Evolutionary conservation across 2,888 invertebrate genomes (phyloP), one percentile per base, ranked within the genome.

Genomic region (Margaritifera margaritifera): DNA sequence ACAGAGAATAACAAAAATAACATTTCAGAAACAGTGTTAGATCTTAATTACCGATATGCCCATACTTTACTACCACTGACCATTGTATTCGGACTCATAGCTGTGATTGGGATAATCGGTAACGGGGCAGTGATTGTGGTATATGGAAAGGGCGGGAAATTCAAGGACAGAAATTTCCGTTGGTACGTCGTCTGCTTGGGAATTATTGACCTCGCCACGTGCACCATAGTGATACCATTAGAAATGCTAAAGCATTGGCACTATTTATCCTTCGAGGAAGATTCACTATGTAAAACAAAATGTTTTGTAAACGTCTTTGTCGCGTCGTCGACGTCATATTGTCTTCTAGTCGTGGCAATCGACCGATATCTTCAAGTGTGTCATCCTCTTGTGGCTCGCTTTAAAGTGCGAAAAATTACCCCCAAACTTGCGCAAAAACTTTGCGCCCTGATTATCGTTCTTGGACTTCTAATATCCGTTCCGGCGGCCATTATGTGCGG

Each of bases 281-380:
- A 66, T n/a, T 56, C 51, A 4, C 52, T 73, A 27, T 75, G 75
- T 25, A 75, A 72, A 64, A 70, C 64, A 18, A 75, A 73, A 59
- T 76, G 73, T 42, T 76, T 76, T 62, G 69, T 73, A 22, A 76
- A 76, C 31, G 74, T 76, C 15, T 76, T 76, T 60, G 73, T 69
- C 4, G 73, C 76, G 15, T 69, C 76, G 3, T 57, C 73, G 5
- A 74, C 74, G 15, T 76, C 71, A 5, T 69, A 69, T 55, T 76
- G 76, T 61, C 54, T 76, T 11, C 27, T 71, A 1, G 54, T 76
- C 6, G 68, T 76, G 6, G 76, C 76, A 15, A 51, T 69, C 5
- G 76, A 76, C 61, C 62, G 76, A 22, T 76, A 74, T 52, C 69
- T 76, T 6, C 66, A 74, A 54, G 71, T 73, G 0, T 73, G 73